Evolutionary conservation across 2,888 invertebrate species (phyloP).

Genomic region (Frankliniella fusca): DNA sequence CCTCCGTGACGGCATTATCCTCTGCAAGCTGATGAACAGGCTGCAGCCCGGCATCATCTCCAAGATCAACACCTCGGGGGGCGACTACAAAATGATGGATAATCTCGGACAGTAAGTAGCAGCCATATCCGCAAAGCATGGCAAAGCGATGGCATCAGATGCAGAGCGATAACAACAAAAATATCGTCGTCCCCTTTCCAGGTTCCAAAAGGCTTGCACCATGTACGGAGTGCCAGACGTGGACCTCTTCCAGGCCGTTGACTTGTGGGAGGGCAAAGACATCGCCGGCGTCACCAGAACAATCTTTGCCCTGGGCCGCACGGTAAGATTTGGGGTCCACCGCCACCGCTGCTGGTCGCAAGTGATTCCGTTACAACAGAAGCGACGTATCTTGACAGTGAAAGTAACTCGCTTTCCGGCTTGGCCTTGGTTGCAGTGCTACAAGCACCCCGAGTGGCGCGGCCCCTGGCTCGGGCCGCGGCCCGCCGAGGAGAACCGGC

Average conservation of each 20-base stretch:
- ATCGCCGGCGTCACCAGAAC: conserved; percentile 82
- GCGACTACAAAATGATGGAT: conserved; percentile 96
- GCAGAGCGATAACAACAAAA: conserved; percentile 21
- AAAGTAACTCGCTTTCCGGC: not conserved
- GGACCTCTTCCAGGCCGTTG: conserved; percentile 87
- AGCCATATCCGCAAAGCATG: not conserved
- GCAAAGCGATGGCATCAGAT: not conserved
- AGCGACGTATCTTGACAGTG: not conserved
- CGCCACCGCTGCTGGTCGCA: not conserved
- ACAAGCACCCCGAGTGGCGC: conserved; percentile 78
- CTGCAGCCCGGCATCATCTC: conserved; percentile 77
- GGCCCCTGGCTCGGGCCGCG: conserved; percentile 79
- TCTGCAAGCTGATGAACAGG: conserved; percentile 87
- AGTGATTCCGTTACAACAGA: not conserved
- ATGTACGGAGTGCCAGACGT: conserved; percentile 80
- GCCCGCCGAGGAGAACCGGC: conserved; percentile 78
- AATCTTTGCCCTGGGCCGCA: conserved; percentile 81
- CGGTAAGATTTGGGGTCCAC: conserved; percentile 53
- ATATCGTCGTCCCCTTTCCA: conserved; percentile 39
- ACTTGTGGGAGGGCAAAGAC: conserved; percentile 87
- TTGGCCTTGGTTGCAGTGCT: conserved; percentile 53
- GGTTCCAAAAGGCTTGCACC: conserved; percentile 77
- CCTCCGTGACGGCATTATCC: conserved; percentile 75
- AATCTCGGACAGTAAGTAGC: conserved; percentile 80
- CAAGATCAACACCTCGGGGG: conserved; percentile 77